A percentile compares a stretch with the other conserved stretches of the same genome.
Evolutionary conservation across 1,140 invertebrate genomes (phyloP).

Genomic region (Scaptomyza hsui): DNA sequence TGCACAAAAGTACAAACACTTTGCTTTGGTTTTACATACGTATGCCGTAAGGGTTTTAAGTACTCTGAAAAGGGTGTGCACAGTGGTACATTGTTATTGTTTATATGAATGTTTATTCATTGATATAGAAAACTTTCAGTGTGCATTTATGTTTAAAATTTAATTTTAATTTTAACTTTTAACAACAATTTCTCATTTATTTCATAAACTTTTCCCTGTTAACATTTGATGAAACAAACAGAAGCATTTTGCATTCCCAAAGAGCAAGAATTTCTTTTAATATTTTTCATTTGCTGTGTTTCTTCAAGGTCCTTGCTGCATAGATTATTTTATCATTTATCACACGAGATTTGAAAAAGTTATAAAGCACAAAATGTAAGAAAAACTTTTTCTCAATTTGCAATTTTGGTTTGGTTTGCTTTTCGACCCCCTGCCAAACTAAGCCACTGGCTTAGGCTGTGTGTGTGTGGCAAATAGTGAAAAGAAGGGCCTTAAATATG

Average conservation of each 20-base stretch:
- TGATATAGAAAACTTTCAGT: too few relatives aligned
- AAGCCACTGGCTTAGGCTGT: conserved; percentile 57
- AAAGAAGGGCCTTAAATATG: conserved; percentile 26
- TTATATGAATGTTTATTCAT: too few relatives aligned
- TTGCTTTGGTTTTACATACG: not conserved
- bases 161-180: too few relatives aligned
- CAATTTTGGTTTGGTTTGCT: conserved; percentile 2
- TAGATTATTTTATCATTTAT: conserved; percentile 29
- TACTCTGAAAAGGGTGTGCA: too few relatives aligned
- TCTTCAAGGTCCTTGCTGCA: conserved; percentile 5
- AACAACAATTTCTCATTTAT: not conserved
- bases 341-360: conserved; percentile 22
- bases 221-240: not conserved
- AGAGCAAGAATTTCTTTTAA: conserved; percentile 1
- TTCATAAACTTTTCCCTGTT: not conserved
- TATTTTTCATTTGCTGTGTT: not conserved
- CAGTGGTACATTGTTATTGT: too few relatives aligned
- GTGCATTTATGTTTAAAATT: too few relatives aligned
- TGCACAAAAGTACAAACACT: not conserved
- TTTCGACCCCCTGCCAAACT: conserved; percentile 44
- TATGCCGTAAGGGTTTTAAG: not conserved
- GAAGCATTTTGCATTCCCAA: not conserved
- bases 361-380: not conserved
- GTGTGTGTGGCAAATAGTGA: conserved; percentile 8
- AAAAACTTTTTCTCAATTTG: conserved; percentile 11